Percentiles rank a stretch among this genome's conserved stretches.
These are phyloP conservation scores for Hiodon alosoides DNA, from an alignment of 2,113 vertebrate genomes.

Conservation along the genomic window DNA sequence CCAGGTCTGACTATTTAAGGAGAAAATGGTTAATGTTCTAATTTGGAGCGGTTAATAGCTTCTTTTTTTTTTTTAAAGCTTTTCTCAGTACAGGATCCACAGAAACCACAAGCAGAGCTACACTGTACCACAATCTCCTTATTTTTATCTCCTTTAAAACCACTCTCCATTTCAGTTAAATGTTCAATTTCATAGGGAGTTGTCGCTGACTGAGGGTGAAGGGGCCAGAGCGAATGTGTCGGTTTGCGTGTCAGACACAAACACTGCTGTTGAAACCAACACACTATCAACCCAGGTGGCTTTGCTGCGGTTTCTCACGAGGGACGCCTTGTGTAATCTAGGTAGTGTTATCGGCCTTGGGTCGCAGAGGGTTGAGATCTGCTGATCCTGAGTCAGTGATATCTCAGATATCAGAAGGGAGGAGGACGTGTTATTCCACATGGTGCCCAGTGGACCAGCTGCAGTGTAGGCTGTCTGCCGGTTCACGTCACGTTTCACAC, in stretches of 20 bases:
- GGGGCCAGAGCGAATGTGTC: too few species aligned
- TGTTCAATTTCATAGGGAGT: too few species aligned
- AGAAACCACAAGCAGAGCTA: too few species aligned
- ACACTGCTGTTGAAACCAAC: too few species aligned
- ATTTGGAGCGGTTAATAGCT: background rate
- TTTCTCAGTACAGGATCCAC: background rate
- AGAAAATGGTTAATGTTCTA: background rate
- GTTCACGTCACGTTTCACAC: too few species aligned
- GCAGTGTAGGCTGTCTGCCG: background rate
- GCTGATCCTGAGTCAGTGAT: background rate
- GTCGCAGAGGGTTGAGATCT: background rate
- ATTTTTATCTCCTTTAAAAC: too few species aligned
- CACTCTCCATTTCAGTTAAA: too few species aligned
- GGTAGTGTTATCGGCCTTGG: background rate
- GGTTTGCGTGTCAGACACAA: too few species aligned
- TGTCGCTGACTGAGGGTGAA: too few species aligned
- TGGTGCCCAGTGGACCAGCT: background rate
- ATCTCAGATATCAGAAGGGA: background rate
- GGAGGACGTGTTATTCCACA: background rate
- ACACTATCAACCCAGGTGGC: background rate
- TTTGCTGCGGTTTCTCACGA: background rate
- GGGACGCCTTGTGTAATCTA: background rate
- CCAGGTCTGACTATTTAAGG: background rate
- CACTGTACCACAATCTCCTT: background rate
- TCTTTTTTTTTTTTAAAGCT: background rate